Percentiles rank a stretch among this genome's conserved stretches.
Evolutionary conservation across 2,888 invertebrate species (phyloP).

Genomic region (Folsomia candida): DNA sequence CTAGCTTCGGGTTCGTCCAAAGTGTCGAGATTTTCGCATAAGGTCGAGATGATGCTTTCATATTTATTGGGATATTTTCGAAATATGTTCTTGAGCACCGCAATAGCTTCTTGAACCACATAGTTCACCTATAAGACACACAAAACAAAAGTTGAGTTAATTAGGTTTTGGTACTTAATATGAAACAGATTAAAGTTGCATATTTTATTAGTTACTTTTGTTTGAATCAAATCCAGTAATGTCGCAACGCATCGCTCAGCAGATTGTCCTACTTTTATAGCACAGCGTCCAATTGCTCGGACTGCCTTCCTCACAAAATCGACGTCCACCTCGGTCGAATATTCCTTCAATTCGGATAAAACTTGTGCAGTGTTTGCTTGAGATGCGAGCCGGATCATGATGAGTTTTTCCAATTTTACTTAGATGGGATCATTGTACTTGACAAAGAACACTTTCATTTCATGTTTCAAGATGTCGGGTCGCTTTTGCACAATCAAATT

Average conservation of each 20-base stretch:
- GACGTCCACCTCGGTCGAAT: constrained; percentile 98
- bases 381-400: constrained; percentile 97
- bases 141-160: no score
- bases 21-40: constrained; percentile 98
- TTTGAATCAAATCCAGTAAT: constrained; percentile 94
- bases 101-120: constrained; percentile 99
- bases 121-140: constrained; percentile 76
- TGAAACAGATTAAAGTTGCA: not conserved
- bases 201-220: constrained; percentile 87
- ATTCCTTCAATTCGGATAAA: constrained; percentile 93
- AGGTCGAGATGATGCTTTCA: constrained; percentile 97
- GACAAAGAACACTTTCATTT: constrained; percentile 99
- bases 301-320: constrained; percentile 99
- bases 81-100: constrained; percentile 97
- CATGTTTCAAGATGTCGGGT: constrained; percentile 87
- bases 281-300: constrained; percentile 95
- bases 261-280: constrained; percentile 96
- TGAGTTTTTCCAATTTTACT: constrained; percentile 96
- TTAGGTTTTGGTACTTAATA: not conserved
- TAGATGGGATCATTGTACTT: constrained; percentile 99
- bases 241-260: constrained; percentile 98
- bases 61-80: constrained; percentile 99
- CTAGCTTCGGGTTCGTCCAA: constrained; percentile 96
- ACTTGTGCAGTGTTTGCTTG: constrained; percentile 98
- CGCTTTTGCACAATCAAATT: not conserved